Base-by-base conservation (phyloP, 2,888 invertebrate species). In the Rhynchonema sp. region DNA sequence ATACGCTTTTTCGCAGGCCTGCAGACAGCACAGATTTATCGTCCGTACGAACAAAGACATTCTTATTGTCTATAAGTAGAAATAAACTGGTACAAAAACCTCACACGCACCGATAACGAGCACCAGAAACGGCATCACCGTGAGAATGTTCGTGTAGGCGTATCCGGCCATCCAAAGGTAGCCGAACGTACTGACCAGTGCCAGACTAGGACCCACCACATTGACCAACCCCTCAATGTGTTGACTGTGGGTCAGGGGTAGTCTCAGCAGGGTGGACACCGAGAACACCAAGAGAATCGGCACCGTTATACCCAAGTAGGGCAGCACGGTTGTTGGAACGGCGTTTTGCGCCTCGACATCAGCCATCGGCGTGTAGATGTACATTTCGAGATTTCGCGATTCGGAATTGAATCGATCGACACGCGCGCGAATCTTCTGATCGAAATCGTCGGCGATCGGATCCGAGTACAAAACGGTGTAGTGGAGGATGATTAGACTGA, bases 151-250 rank as follows among this genome's bases (percentile, higher is more conserved):
- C 88, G 68, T 89, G 85, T 87, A 89, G 89, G 62, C 89, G 80
- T 73, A 90, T 88, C 9, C 89, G 89, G 1, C 89, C 88, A 0
- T 88, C 89, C 69, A 89, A 80, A 87, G 86, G 61, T 86, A 79
- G 3, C 89, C 89, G 68, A 89, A 89, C 1, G 87, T 87, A 1
- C 87, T 84, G 30, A 83, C 78, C 0, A 88, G 88, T 1, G 87
- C 88, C 83, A 89, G 84, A 1, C 84, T 84, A 0, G 89, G 88
- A 0, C 87, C 87, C 23, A 89, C 74, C 68, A 88, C 88, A 26
- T 89, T 89, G 65, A 88, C 79, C 46, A 89, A 78, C 0, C 89
- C 89, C 26, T 52, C 52, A 9, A n/a, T 9, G n/a, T 52, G 52
- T 52, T 52, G 52, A 25, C 52, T 52, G 9, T 23, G 52, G 13